Conservation (phyloP, 2,797 vertebrate genomes). For the Rhyacichthys aspro region DNA sequence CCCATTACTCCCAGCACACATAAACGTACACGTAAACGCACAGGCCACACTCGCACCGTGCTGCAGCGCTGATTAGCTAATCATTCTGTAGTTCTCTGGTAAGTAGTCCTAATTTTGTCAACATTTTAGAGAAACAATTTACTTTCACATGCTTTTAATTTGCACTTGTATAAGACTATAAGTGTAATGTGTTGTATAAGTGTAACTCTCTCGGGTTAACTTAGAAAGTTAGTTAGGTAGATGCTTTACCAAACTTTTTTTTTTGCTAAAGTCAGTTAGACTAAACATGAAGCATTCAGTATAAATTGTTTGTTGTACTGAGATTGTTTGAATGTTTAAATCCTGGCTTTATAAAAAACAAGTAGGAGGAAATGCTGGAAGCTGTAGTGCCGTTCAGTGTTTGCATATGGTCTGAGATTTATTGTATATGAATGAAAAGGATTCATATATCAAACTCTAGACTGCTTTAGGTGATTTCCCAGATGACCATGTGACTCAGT, state of each 20-base stretch:
- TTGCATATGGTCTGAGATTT: not conserved
- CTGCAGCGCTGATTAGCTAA: slow-evolving; percentile 51
- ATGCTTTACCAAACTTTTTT: too few species aligned
- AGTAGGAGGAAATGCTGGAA: slow-evolving; percentile 3
- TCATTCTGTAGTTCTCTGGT: slow-evolving; percentile 38
- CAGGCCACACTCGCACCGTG: slow-evolving; percentile 33
- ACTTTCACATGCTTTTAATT: slow-evolving; percentile 11
- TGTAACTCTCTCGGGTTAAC: too few species aligned
- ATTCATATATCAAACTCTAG: slow-evolving; percentile 1
- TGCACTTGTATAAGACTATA: not conserved
- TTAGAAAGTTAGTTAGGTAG: too few species aligned
- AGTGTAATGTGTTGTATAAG: too few species aligned
- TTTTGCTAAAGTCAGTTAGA: too few species aligned
- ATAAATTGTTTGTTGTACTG: too few species aligned
- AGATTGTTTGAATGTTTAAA: too few species aligned
- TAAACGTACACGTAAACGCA: slow-evolving; percentile 43
- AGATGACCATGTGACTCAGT: slow-evolving; percentile 24
- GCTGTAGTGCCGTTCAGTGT: slow-evolving; percentile 1
- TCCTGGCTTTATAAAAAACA: not conserved
- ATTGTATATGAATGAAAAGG: too few species aligned
- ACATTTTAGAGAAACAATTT: slow-evolving; percentile 14
- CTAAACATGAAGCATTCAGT: too few species aligned
- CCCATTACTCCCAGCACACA: slow-evolving; percentile 34
- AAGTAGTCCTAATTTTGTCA: slow-evolving; percentile 45
- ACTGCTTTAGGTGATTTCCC: slow-evolving; percentile 16